Evolutionary conservation across 1,140 invertebrate species (phyloP), one percentile per base, ranked within the genome.

Genomic region (Tetramorium parvispinum): DNA sequence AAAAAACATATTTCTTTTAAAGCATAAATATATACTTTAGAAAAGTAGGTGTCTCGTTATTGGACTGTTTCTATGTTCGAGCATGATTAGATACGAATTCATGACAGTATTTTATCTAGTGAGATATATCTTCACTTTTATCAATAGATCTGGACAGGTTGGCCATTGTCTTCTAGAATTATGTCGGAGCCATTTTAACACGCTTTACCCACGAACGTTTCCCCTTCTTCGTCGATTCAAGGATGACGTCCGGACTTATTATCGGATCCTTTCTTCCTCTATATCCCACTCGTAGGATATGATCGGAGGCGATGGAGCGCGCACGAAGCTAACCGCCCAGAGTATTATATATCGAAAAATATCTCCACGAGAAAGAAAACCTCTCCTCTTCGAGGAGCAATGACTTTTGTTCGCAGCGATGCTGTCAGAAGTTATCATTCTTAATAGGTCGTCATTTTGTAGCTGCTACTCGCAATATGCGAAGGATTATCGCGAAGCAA

Each of bases 291-390:
- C 86, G 90, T 92, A 90, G 81, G 78, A 90, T 91, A 81, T 93
- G 92, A 94, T 94, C 93, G 91, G 91, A 94, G 76, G 92, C 90
- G 94, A 94, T 94, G 93, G 93, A 91, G 91, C 94, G 93, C 91
- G 73, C 90, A 91, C 87, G 90, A 91, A 91, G 90, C 93, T 94
- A 94, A 94, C 93, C 93, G 91, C 92, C 92, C 92, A 91, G 88
- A 91, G 93, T 92, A 94, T 94, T 94, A 92, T 93, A 91, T 92
- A 90, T 94, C 94, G 90, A 92, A 94, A 92, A 93, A 93, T 94
- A 92, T 92, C 86, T 53, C 32, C 32, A 3, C 32, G 32, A 32
- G 32, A 32, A 86, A 92, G 91, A 89, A 93, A 92, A 92, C 88
- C 88, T 91, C 89, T 76, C 89, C 91, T 89, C 91, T 90, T 88